phyloP scores from a whole-genome alignment of 2,113 vertebrate genomes.

The Chionomys nivalis region DNA sequence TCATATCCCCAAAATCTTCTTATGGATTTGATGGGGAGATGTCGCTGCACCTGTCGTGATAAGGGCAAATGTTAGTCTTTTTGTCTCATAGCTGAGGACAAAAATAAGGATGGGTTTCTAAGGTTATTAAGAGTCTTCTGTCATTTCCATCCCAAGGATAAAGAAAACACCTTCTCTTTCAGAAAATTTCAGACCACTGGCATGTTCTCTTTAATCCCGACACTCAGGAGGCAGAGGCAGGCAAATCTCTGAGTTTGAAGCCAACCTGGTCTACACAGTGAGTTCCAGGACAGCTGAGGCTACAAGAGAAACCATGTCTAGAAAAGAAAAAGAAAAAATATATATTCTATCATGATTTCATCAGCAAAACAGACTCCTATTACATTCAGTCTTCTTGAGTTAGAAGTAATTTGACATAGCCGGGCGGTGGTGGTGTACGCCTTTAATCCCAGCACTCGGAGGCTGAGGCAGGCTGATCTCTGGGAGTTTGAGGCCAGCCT shows the following conservation, averaged over 20 bases:
- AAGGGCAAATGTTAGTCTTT: background rate
- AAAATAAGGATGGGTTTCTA: background rate
- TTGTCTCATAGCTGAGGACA: background rate
- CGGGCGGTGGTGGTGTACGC: too few relatives aligned
- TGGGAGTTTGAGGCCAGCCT: too few relatives aligned
- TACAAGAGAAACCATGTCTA: background rate
- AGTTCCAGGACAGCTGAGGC: background rate
- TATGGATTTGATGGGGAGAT: background rate
- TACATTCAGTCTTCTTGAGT: background rate
- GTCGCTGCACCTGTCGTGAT: background rate
- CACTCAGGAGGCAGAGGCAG: background rate
- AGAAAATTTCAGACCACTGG: slow-evolving; percentile 5
- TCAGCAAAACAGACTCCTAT: background rate
- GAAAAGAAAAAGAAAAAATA: background rate
- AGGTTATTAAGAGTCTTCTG: background rate
- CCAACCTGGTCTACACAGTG: background rate
- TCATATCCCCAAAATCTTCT: background rate
- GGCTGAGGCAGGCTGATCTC: too few relatives aligned
- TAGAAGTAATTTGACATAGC: background rate
- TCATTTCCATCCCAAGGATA: background rate
- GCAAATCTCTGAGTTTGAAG: background rate
- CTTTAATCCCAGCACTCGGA: too few relatives aligned
- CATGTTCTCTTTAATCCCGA: background rate
- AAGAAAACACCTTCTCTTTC: slow-evolving; percentile 24
- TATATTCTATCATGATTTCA: background rate